Evolutionary conservation across 2,797 vertebrate species (phyloP), one percentile per base, ranked within the genome.

Genomic region (Antennarius maculatus): DNA sequence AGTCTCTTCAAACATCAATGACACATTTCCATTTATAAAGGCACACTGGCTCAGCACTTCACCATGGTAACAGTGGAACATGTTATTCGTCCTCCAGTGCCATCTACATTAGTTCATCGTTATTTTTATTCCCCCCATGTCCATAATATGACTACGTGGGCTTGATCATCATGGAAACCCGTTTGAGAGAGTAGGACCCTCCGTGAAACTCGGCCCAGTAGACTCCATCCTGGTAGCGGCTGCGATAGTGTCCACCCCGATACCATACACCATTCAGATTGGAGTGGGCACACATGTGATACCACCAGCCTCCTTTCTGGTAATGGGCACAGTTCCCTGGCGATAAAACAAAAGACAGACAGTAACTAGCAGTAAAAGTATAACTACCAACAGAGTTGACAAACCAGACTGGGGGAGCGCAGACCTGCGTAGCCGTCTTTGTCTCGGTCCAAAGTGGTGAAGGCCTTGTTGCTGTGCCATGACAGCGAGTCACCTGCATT

Each of bases 231-330:
- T 97, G 96, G 76, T 94, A 97, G 54, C 94, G 95, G 80, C 95
- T 95, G 50, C 95, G 94, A 54, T 97, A 97, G 78, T 97, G 95
- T 12, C 96, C 96, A 0, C 96, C 96, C 2, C 91, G 91, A 70
- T 97, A 96, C 96, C 96, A 97, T 56, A 97, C 91, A 0, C 96
- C 96, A 0, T 97, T 97, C 64, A 97, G 91, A 77, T 97, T 97
- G 54, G 96, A 96, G 79, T 97, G 96, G 57, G 96, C 96, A 49
- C 96, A 97, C 92, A 94, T 96, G 59, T 97, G 94, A 78, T 97
- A 97, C 96, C 96, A 97, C 96, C 96, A 97, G 66, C 96, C 96
- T 6, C 96, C 96, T 73, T 96, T 96, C 77, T 97, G 96, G 88
- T 90, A 97, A 76, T 97, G 93, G 82, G 96, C 96, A 16, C 96